Conservation (phyloP, 2,888 invertebrate genomes). For the Monopis laevigella region DNA sequence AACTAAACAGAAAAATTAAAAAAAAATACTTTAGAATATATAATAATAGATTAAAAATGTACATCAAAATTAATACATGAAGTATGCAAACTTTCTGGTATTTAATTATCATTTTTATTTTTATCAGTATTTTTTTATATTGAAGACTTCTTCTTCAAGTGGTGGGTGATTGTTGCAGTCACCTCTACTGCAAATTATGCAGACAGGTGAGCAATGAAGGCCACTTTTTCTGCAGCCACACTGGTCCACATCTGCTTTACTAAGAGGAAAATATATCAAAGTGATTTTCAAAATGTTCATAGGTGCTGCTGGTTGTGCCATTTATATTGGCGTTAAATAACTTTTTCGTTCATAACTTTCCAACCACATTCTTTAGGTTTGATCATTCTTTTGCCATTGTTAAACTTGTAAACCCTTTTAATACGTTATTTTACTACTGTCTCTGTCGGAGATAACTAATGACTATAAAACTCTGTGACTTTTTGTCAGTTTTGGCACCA, state of each 20-base stretch:
- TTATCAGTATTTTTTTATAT: neutral
- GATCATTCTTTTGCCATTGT: slow-evolving; percentile 5
- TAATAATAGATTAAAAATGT: neutral
- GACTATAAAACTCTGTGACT: slow-evolving; percentile 6
- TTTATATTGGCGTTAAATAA: neutral
- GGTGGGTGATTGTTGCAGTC: slow-evolving; percentile 8
- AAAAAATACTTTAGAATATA: too few relatives aligned
- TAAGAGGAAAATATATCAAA: too few relatives aligned
- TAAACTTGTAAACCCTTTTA: neutral
- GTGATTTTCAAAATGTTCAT: neutral
- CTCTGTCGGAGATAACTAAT: slow-evolving; percentile 6
- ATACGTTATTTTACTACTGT: slow-evolving; percentile 1
- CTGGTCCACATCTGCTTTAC: too few relatives aligned
- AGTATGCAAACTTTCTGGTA: neutral
- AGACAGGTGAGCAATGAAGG: too few relatives aligned
- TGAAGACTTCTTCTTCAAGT: slow-evolving; percentile 3
- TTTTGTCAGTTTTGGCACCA: slow-evolving; percentile 18
- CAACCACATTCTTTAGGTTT: slow-evolving; percentile 6
- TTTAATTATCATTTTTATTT: neutral
- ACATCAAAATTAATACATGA: neutral
- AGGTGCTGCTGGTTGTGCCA: slow-evolving; percentile 5
- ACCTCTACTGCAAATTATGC: slow-evolving; percentile 2
- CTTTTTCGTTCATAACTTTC: neutral
- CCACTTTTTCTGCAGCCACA: too few relatives aligned
- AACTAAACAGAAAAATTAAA: too few relatives aligned